Evolutionary conservation across 2,888 invertebrate species (phyloP), one percentile per base, ranked within the genome.

Genomic region (Eilema depressum): DNA sequence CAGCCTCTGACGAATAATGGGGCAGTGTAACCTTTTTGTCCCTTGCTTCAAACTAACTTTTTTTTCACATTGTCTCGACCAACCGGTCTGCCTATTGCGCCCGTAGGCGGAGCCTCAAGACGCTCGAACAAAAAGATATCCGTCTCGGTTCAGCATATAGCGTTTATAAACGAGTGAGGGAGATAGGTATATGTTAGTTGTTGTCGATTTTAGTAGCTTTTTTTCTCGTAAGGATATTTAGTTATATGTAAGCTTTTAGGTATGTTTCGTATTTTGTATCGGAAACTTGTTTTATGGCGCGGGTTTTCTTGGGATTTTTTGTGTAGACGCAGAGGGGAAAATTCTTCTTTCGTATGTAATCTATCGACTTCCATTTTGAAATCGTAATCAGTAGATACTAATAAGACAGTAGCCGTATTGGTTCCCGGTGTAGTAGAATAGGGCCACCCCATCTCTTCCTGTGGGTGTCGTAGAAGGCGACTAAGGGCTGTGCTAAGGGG

Each of bases 11-110:
- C 70, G 78, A 78, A 91, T 92, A 91, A 91, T 92, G 91, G 88
- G 83, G 86, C 87, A 86, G 87, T 86, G 88, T 79, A 87, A 89
- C 91, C 92, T 92, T 92, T 91, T 91, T 92, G 92, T 92, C 91
- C 91, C 91, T 90, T 88, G 86, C 87, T 72, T 83, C 82, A 81
- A 83, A 91, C 90, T 89, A 89, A 85, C 83, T 87, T 88, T 89
- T 90, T 47, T 92, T 90, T 85, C 83, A 83, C 86, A 90, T 90
- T 91, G 92, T 91, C 88, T 89, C 88, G 86, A 77, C 88, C 89
- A 90, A 91, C 91, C 91, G 88, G 90, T 81, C 78, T 75, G 91
- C 89, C 89, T 89, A 90, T 85, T 79, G 81, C 82, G 86, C 86
- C 85, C 81, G 87, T 88, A 84, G 92, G 91, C 91, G 91, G 89